A percentile compares a stretch with the other conserved stretches of the same genome.
These are phyloP conservation scores for Tichodroma muraria DNA, from an alignment of 2,113 vertebrate genomes.

Conservation along the genomic window DNA sequence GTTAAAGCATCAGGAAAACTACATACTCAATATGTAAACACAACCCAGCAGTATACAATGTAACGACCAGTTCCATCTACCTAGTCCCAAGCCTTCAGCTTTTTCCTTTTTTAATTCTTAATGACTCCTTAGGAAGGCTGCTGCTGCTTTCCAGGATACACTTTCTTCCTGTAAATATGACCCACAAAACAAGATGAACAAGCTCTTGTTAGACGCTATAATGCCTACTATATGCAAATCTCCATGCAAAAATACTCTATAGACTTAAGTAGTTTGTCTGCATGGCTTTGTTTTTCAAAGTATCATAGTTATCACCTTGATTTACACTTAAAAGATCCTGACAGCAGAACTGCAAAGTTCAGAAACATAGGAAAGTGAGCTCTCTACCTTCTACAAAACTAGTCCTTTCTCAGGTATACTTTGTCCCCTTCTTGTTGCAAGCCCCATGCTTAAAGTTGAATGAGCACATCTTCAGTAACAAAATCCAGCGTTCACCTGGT, in stretches of 20 bases:
- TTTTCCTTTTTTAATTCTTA: not conserved
- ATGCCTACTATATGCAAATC: not conserved
- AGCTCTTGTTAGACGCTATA: not conserved
- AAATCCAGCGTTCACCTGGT: not conserved
- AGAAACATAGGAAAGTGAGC: not conserved
- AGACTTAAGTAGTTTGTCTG: not conserved
- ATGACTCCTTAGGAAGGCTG: not conserved
- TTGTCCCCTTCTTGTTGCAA: not conserved
- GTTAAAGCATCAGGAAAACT: not conserved
- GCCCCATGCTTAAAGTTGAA: not conserved
- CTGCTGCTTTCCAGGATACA: not conserved
- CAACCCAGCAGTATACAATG: not conserved
- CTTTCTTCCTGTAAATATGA: not conserved
- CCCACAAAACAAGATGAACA: not conserved
- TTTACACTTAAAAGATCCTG: not conserved
- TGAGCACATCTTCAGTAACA: not conserved
- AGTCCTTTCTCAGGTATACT: not conserved
- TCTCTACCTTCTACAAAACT: not conserved
- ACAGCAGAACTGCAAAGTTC: not conserved
- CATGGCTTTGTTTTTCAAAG: not conserved
- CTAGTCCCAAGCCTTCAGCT: not conserved
- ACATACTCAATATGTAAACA: not conserved
- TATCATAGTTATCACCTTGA: not conserved
- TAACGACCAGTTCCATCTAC: not conserved
- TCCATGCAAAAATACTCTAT: not conserved